phyloP scores from a whole-genome alignment of 2,113 vertebrate species.

The Daubentonia madagascariensis region DNA sequence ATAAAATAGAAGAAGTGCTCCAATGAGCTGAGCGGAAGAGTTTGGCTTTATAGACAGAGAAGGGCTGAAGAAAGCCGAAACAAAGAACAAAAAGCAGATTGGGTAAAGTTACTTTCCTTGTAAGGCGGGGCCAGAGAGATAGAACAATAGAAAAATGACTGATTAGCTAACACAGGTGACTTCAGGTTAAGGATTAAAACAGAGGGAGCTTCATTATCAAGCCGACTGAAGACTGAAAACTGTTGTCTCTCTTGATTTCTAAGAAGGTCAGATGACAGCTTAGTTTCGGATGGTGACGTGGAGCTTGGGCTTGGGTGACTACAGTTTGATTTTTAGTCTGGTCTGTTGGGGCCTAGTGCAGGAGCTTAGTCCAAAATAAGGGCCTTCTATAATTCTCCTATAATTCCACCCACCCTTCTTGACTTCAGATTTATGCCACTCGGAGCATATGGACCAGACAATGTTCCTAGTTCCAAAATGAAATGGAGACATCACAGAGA shows the following conservation, averaged over 20 bases:
- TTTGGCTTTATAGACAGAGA: neutral
- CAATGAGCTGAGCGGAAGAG: neutral
- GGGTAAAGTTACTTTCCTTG: neutral
- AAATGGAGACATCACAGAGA: neutral
- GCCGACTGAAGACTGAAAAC: neutral
- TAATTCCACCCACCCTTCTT: neutral
- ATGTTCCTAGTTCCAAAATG: neutral
- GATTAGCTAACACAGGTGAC: neutral
- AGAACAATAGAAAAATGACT: neutral
- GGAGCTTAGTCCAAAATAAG: neutral
- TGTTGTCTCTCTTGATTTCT: neutral
- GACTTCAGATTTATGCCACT: neutral
- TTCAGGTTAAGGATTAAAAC: neutral
- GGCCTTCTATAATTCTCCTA: neutral
- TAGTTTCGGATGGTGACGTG: neutral
- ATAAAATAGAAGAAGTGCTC: neutral
- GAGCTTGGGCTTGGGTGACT: neutral
- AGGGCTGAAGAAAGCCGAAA: neutral
- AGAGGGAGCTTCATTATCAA: neutral
- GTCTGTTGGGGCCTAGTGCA: no score
- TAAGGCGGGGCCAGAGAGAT: neutral
- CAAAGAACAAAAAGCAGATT: neutral
- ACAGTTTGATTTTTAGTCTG: neutral
- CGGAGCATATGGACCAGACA: neutral
- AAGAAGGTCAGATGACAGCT: neutral